A percentile compares a stretch with the other conserved stretches of the same genome.
Evolutionary conservation across 1,140 invertebrate genomes (phyloP).

Genomic region (Halesus radiatus): DNA sequence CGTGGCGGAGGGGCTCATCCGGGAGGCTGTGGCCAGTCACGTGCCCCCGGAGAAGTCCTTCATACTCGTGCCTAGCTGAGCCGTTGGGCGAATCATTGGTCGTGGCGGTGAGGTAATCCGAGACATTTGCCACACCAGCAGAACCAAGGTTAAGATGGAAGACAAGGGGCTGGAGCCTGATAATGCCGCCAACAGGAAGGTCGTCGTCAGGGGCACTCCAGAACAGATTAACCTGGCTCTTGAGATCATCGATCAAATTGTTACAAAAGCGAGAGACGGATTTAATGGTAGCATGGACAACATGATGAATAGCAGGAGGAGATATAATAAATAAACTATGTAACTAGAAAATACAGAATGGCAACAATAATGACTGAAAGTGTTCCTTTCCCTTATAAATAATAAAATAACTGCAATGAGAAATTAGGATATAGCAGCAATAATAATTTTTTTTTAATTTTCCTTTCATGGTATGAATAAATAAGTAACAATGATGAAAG

Average conservation of each 20-base stretch:
- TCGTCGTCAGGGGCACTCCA: slow-evolving; percentile 67
- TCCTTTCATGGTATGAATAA: too few relatives aligned
- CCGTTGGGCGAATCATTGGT: slow-evolving; percentile 79
- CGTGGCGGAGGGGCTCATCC: slow-evolving; percentile 79
- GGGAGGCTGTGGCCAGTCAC: slow-evolving; percentile 78
- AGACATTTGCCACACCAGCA: slow-evolving; percentile 76
- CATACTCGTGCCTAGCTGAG: slow-evolving; percentile 75
- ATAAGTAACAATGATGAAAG: too few relatives aligned
- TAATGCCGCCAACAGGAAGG: slow-evolving; percentile 55
- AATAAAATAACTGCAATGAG: too few relatives aligned
- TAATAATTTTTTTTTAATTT: too few relatives aligned
- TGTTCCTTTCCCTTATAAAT: too few relatives aligned
- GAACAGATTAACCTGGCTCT: slow-evolving; percentile 68
- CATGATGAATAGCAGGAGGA: too few relatives aligned
- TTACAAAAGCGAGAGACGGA: neutral
- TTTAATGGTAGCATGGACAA: too few relatives aligned
- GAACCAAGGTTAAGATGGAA: slow-evolving; percentile 75
- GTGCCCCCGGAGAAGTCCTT: slow-evolving; percentile 75
- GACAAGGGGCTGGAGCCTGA: slow-evolving; percentile 56
- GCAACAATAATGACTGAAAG: too few relatives aligned
- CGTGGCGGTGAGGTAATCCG: slow-evolving; percentile 78
- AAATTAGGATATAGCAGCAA: too few relatives aligned
- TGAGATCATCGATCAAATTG: slow-evolving; percentile 52
- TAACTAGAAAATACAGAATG: too few relatives aligned
- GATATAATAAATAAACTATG: too few relatives aligned